These are phyloP conservation scores for Drosophila watanabei DNA, from an alignment of 1,140 invertebrate species.

Conservation along the genomic window DNA sequence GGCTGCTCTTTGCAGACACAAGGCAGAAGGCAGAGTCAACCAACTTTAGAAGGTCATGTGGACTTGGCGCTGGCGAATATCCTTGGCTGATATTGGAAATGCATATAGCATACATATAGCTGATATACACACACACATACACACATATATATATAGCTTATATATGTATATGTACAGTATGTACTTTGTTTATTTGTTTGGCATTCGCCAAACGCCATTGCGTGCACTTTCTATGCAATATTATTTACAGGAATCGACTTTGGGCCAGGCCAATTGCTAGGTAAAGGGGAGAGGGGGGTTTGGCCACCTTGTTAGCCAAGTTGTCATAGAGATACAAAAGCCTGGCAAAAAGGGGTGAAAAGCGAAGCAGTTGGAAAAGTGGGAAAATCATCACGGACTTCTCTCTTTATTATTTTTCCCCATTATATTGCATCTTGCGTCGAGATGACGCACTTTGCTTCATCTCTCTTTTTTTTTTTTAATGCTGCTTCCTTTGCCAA, in stretches of 20 bases:
- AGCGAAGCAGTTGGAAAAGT: background rate
- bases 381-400: background rate
- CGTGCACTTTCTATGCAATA: constrained; percentile 56
- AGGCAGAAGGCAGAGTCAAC: constrained; percentile 61
- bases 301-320: constrained; percentile 32
- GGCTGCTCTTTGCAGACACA: constrained; percentile 38
- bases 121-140: background rate
- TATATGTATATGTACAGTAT: constrained; percentile 20
- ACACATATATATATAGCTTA: background rate
- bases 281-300: too few species aligned
- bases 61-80: constrained; percentile 78
- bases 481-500: background rate
- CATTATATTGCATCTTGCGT: background rate
- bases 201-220: constrained; percentile 35
- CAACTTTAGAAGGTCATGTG: constrained; percentile 85
- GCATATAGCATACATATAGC: constrained; percentile 34
- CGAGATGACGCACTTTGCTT: constrained; percentile 1
- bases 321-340: constrained; percentile 20
- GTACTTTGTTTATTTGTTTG: constrained; percentile 48
- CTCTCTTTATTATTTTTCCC: background rate
- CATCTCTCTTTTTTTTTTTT: background rate
- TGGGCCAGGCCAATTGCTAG: constrained; percentile 53
- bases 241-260: constrained; percentile 55
- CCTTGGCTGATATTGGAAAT: constrained; percentile 81
- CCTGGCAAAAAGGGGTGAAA: background rate